These are phyloP conservation scores for Magallana gigas DNA, from an alignment of 1,140 invertebrate genomes.

Conservation along the genomic window DNA sequence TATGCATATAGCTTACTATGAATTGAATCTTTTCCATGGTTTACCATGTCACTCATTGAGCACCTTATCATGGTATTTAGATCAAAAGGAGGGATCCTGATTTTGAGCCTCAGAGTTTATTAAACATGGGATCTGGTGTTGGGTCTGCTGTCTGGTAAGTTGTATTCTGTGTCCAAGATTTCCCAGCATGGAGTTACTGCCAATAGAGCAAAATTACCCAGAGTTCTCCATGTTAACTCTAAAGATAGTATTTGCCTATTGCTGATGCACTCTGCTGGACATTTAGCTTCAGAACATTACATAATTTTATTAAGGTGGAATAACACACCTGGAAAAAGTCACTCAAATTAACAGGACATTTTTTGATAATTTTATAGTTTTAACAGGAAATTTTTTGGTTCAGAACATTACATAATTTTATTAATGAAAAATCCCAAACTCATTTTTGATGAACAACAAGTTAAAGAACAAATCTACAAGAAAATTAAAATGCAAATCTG, in stretches of 20 bases:
- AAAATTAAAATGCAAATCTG: no score
- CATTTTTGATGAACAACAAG: no score
- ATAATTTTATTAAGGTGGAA: neutral
- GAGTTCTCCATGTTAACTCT: neutral
- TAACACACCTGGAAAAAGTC: no score
- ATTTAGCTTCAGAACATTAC: neutral
- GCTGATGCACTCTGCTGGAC: neutral
- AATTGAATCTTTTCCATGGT: neutral
- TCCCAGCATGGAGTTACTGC: neutral
- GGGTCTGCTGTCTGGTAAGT: slow-evolving; percentile 9
- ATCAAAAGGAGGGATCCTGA: neutral
- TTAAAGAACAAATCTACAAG: no score
- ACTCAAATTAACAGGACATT: no score
- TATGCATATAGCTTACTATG: neutral
- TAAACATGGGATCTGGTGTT: slow-evolving; percentile 6
- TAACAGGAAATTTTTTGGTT: no score
- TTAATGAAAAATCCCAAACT: neutral
- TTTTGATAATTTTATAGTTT: no score
- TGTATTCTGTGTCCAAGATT: neutral
- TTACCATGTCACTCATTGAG: neutral
- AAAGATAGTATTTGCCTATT: neutral
- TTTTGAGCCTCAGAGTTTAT: neutral
- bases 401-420: neutral
- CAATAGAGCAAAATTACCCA: neutral
- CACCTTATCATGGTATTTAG: neutral